Conservation (phyloP, 2,888 invertebrate genomes). For the Tiphia femorata region DNA sequence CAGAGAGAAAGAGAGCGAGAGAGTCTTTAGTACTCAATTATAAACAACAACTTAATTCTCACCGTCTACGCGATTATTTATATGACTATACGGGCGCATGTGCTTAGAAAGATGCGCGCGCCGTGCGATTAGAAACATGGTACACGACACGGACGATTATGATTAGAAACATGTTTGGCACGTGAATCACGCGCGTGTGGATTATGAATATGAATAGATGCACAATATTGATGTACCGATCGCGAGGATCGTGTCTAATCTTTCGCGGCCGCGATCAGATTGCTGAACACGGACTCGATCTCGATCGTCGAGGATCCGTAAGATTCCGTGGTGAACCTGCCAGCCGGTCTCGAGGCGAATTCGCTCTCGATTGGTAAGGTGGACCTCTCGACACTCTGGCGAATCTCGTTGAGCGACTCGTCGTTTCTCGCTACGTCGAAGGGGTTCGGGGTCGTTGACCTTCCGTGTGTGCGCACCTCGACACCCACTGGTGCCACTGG, state of each 20-base stretch:
- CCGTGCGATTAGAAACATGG: too few relatives aligned
- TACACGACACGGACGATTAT: too few relatives aligned
- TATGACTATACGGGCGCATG: too few relatives aligned
- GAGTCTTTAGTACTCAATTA: too few relatives aligned
- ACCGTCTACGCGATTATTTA: too few relatives aligned
- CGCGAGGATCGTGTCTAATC: constrained; percentile 22
- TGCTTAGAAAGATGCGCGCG: too few relatives aligned
- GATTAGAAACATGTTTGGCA: too few relatives aligned
- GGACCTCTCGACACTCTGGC: constrained; percentile 55
- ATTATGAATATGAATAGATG: too few relatives aligned
- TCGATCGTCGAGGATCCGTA: constrained; percentile 65
- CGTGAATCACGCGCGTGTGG: too few relatives aligned
- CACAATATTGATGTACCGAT: too few relatives aligned
- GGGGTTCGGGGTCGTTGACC: neutral
- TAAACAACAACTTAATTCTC: too few relatives aligned
- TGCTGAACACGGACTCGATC: constrained; percentile 66
- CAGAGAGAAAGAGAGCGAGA: too few relatives aligned
- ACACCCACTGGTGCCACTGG: neutral
- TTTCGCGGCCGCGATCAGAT: constrained; percentile 51
- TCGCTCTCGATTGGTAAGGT: constrained; percentile 65
- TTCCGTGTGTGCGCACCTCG: neutral
- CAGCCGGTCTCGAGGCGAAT: constrained; percentile 44
- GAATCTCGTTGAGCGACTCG: constrained; percentile 55
- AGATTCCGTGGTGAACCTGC: constrained; percentile 58
- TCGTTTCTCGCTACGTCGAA: constrained; percentile 20